A percentile compares a stretch with the other conserved stretches of the same genome.
phyloP scores from a whole-genome alignment of 2,888 invertebrate genomes.

The Sminthurides aquaticus region DNA sequence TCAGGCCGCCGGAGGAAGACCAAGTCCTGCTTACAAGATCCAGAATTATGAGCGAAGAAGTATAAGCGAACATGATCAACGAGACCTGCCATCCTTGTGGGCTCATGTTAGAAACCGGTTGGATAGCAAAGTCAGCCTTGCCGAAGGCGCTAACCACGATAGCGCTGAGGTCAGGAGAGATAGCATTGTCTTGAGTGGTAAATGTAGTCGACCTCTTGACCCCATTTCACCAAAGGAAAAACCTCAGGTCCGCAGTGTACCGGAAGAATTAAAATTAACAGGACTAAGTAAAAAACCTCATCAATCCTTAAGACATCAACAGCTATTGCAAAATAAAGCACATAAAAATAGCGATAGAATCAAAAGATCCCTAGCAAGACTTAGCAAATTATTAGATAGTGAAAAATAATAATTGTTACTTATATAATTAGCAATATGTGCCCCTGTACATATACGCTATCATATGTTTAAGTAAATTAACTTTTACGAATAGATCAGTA shows the following conservation, averaged over 20 bases:
- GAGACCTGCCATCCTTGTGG: slow-evolving; percentile 15
- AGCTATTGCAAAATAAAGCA: slow-evolving; percentile 7
- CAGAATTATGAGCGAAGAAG: not conserved
- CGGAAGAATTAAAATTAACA: not conserved
- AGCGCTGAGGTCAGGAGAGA: not conserved
- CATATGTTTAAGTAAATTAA: too few relatives aligned
- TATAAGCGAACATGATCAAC: not conserved
- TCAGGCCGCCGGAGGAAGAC: not conserved
- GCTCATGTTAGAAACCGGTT: slow-evolving; percentile 17
- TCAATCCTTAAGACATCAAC: slow-evolving; percentile 2
- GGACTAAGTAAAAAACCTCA: not conserved
- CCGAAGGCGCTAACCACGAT: not conserved
- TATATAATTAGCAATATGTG: too few relatives aligned
- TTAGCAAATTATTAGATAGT: slow-evolving; percentile 20
- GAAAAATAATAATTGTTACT: too few relatives aligned
- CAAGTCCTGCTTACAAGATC: not conserved
- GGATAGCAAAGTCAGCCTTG: slow-evolving; percentile 12
- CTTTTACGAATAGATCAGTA: too few relatives aligned
- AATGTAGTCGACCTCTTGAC: not conserved
- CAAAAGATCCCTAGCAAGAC: slow-evolving; percentile 17
- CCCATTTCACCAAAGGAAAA: not conserved
- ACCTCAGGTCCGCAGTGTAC: not conserved
- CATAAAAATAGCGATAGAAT: slow-evolving; percentile 19
- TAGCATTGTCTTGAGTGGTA: not conserved
- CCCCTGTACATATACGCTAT: too few relatives aligned